These are phyloP conservation scores for Eufriesea mexicana DNA, from an alignment of 1,140 invertebrate species.

Conservation along the genomic window DNA sequence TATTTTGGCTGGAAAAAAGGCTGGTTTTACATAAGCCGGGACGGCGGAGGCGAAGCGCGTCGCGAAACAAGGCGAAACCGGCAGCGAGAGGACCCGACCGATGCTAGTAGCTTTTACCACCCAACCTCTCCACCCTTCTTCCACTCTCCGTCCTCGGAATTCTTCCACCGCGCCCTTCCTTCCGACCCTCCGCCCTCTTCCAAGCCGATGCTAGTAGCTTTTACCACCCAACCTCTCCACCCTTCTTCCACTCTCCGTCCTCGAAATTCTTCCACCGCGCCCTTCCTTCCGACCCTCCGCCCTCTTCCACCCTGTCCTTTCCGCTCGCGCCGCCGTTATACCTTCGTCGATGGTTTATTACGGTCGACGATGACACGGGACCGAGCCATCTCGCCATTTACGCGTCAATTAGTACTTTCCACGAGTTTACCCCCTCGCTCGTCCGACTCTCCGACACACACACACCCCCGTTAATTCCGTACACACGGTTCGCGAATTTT, in stretches of 20 bases:
- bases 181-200: too few relatives aligned
- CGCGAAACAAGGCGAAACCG: slow-evolving; percentile 8
- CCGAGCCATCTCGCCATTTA: slow-evolving; percentile 13
- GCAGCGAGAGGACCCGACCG: neutral
- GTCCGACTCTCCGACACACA: neutral
- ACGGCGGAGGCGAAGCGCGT: too few relatives aligned
- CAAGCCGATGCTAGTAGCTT: neutral
- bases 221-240: neutral
- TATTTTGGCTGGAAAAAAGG: slow-evolving; percentile 31
- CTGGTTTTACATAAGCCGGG: slow-evolving; percentile 19
- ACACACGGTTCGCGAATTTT: neutral
- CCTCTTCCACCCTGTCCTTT: neutral
- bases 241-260: neutral
- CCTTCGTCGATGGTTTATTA: slow-evolving; percentile 48
- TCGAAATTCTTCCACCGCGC: neutral
- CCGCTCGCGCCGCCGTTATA: slow-evolving; percentile 30
- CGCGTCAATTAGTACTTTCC: slow-evolving; percentile 27
- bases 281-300: neutral
- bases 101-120: neutral
- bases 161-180: neutral
- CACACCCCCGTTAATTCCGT: neutral
- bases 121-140: neutral
- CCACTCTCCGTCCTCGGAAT: neutral
- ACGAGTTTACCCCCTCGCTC: neutral
- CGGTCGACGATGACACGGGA: neutral